A percentile compares a stretch with the other conserved stretches of the same genome.
phyloP scores from a whole-genome alignment of 2,888 invertebrate species.

The Thymelicus acteon region DNA sequence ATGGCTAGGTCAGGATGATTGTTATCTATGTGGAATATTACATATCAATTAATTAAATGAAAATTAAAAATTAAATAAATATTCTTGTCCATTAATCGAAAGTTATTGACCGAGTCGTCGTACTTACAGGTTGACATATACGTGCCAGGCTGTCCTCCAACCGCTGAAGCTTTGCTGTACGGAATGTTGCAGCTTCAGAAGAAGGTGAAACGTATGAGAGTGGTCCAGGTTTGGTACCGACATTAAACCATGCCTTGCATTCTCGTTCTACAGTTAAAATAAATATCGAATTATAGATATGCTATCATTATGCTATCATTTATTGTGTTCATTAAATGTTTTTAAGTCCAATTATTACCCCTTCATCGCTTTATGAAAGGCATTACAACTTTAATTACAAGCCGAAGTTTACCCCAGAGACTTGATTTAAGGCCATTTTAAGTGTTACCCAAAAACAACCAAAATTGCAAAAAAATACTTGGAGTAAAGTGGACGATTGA shows the following conservation, averaged over 20 bases:
- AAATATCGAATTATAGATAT: background rate
- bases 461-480: background rate
- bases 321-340: background rate
- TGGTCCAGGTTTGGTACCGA: conserved; percentile 76
- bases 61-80: too few species aligned
- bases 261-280: background rate
- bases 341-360: background rate
- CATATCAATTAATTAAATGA: too few species aligned
- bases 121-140: conserved; percentile 89
- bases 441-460: background rate
- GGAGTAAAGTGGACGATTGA: conserved; percentile 1
- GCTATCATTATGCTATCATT: background rate
- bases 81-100: too few species aligned
- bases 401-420: background rate
- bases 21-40: too few species aligned
- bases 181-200: conserved; percentile 93
- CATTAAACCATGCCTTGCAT: conserved; percentile 49
- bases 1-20: background rate
- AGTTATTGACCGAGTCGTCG: background rate
- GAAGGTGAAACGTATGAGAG: conserved; percentile 91
- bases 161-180: conserved; percentile 95
- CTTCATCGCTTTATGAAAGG: background rate
- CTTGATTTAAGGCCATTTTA: background rate
- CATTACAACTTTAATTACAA: background rate
- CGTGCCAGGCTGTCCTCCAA: conserved; percentile 97